These are phyloP conservation scores for Callyntrura sp. DNA, from an alignment of 2,888 invertebrate species.

Conservation along the genomic window DNA sequence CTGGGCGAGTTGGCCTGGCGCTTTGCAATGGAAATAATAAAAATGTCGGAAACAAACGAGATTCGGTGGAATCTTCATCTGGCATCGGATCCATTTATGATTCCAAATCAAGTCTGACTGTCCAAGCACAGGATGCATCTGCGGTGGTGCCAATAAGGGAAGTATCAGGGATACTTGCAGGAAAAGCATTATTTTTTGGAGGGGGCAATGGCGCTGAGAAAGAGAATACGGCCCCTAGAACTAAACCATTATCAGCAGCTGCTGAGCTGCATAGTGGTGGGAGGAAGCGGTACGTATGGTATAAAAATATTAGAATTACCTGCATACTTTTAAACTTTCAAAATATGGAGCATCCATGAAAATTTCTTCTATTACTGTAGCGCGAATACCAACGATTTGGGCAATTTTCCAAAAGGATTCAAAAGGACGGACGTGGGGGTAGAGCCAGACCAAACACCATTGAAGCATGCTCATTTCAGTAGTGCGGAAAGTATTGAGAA, in stretches of 20 bases:
- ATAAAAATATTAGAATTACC: background rate
- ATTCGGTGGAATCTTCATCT: slow-evolving; percentile 32
- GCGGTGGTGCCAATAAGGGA: slow-evolving; percentile 45
- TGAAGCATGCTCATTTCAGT: slow-evolving; percentile 87
- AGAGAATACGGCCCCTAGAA: slow-evolving; percentile 58
- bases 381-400: slow-evolving; percentile 67
- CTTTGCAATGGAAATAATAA: slow-evolving; percentile 64
- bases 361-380: slow-evolving; percentile 21
- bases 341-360: background rate
- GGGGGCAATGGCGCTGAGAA: slow-evolving; percentile 44
- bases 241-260: background rate
- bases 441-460: slow-evolving; percentile 42
- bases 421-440: slow-evolving; percentile 58
- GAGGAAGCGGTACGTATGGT: slow-evolving; percentile 46
- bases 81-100: slow-evolving; percentile 64
- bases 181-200: slow-evolving; percentile 19
- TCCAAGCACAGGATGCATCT: slow-evolving; percentile 19
- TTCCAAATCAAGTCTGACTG: slow-evolving; percentile 59
- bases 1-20: slow-evolving; percentile 37
- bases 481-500: slow-evolving; percentile 93
- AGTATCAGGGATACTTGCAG: background rate
- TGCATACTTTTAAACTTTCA: background rate
- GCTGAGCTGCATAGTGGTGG: slow-evolving; percentile 37
- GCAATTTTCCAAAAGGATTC: slow-evolving; percentile 61
- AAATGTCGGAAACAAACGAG: slow-evolving; percentile 21